Evolutionary conservation across 2,113 vertebrate species (phyloP).

Genomic region (Nannobrachium achirus): DNA sequence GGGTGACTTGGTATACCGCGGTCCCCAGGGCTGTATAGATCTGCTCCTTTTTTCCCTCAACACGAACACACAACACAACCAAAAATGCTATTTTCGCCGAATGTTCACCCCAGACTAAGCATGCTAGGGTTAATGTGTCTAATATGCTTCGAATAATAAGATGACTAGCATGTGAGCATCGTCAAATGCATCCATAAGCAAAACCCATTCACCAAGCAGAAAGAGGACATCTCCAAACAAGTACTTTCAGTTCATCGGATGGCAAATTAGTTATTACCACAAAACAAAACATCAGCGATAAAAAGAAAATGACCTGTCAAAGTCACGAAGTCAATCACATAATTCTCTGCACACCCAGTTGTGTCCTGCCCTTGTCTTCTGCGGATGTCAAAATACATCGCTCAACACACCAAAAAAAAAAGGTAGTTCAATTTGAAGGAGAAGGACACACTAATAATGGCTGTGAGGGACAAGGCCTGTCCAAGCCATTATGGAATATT

Average conservation of each 20-base stretch:
- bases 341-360: conserved; percentile 7
- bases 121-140: too few species aligned
- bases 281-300: conserved; percentile 46
- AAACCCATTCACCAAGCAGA: conserved; percentile 35
- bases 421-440: conserved; percentile 50
- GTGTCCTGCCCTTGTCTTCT: conserved; percentile 53
- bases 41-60: too few species aligned
- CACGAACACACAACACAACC: too few species aligned
- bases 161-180: conserved; percentile 6
- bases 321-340: conserved; percentile 3
- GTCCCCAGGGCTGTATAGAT: too few species aligned
- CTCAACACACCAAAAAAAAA: conserved; percentile 40
- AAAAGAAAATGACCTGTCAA: conserved; percentile 11
- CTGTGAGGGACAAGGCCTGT: conserved; percentile 53
- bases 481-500: conserved; percentile 72
- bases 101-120: too few species aligned
- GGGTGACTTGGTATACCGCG: too few species aligned
- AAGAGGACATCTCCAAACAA: conserved; percentile 29
- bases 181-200: conserved; percentile 32
- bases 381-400: conserved; percentile 61
- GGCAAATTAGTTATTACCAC: conserved; percentile 46
- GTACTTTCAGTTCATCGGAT: conserved; percentile 46
- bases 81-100: too few species aligned
- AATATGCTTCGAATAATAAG: too few species aligned
- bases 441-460: conserved; percentile 58